Evolutionary conservation across 2,113 vertebrate species (phyloP).

Genomic region (Notechis scutatus): DNA sequence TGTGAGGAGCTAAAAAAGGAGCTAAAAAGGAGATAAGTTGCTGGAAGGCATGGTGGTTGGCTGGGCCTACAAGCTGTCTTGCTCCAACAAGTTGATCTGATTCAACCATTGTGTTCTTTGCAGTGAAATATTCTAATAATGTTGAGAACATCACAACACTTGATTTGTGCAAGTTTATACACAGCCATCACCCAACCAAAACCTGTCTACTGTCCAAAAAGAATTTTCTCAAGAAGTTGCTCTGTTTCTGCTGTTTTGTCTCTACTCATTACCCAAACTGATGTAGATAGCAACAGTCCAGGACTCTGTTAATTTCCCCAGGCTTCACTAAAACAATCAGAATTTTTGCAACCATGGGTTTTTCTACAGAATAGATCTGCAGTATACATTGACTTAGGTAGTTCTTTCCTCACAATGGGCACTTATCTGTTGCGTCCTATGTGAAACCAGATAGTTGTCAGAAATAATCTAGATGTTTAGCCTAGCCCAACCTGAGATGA

Average conservation of each 20-base stretch:
- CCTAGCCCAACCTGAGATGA: neutral
- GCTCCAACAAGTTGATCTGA: neutral
- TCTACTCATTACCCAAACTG: neutral
- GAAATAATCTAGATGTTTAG: neutral
- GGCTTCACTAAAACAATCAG: neutral
- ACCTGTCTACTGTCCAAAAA: neutral
- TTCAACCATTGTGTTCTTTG: neutral
- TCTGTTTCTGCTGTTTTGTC: neutral
- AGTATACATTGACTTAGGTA: too few relatives aligned
- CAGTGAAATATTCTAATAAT: neutral
- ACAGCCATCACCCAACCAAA: neutral
- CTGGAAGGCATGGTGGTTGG: neutral
- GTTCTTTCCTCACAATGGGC: neutral
- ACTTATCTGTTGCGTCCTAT: neutral
- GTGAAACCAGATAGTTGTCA: neutral
- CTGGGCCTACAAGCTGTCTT: neutral
- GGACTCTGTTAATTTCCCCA: neutral
- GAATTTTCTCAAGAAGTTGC: neutral
- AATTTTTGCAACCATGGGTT: neutral
- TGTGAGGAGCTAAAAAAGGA: neutral
- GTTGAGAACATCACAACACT: neutral
- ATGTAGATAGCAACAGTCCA: neutral
- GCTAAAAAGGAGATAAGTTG: neutral
- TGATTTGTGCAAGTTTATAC: neutral
- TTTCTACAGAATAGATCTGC: neutral